Percentiles rank a stretch among this genome's conserved stretches.
These are phyloP conservation scores for Microplitis mediator DNA, from an alignment of 1,140 invertebrate species.

Conservation along the genomic window DNA sequence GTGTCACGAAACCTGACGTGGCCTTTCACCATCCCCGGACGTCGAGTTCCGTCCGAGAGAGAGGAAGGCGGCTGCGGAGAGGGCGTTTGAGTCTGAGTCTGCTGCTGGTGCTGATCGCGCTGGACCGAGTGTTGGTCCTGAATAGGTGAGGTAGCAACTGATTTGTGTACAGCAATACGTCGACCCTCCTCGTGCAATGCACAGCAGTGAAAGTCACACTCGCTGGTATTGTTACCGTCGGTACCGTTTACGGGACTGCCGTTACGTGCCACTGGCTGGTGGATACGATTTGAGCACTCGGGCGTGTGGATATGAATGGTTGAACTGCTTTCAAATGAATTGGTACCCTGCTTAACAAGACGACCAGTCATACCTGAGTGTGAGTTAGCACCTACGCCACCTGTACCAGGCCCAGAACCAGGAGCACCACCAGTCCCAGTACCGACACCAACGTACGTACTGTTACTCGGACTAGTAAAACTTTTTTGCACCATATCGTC, in stretches of 20 bases:
- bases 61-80: constrained; percentile 64
- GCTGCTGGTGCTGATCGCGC: constrained; percentile 47
- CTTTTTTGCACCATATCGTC: constrained; percentile 68
- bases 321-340: constrained; percentile 72
- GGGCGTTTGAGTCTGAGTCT: constrained; percentile 57
- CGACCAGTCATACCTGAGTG: constrained; percentile 50
- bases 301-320: constrained; percentile 83
- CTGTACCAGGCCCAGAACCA: constrained; percentile 35
- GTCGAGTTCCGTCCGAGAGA: constrained; percentile 58
- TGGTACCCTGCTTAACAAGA: constrained; percentile 69
- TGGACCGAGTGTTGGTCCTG: constrained; percentile 74
- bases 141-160: constrained; percentile 88
- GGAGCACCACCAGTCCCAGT: constrained; percentile 58
- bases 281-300: constrained; percentile 78
- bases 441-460: constrained; percentile 45
- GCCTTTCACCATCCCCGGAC: constrained; percentile 58
- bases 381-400: constrained; percentile 37
- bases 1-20: constrained; percentile 61
- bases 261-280: constrained; percentile 68
- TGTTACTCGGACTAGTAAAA: constrained; percentile 54
- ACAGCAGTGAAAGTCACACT: constrained; percentile 95
- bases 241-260: constrained; percentile 64
- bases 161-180: constrained; percentile 87
- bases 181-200: constrained; percentile 90
- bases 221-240: constrained; percentile 66